These are phyloP conservation scores for Tragelaphus imberbis DNA, from an alignment of 2,113 vertebrate species.

Conservation along the genomic window DNA sequence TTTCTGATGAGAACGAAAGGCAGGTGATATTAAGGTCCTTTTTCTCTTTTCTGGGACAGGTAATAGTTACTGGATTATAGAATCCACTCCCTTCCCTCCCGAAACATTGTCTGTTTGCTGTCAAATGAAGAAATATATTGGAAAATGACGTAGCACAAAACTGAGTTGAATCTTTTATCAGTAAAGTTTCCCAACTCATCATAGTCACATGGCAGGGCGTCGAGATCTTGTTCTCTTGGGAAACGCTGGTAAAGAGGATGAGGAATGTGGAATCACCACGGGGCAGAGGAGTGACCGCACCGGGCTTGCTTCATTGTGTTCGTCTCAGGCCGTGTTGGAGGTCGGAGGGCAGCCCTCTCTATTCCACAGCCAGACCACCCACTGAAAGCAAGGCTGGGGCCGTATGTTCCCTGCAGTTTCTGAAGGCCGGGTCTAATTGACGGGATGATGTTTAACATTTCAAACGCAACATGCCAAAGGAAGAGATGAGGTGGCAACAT, in stretches of 20 bases:
- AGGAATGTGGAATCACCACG: not conserved
- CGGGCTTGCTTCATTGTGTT: not conserved
- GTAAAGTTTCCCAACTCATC: slow-evolving; percentile 12
- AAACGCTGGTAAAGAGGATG: not conserved
- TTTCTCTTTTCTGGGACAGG: slow-evolving; percentile 50
- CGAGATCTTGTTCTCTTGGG: not conserved
- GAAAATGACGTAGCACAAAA: not conserved
- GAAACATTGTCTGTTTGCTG: not conserved
- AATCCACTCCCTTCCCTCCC: not conserved
- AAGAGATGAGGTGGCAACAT: not conserved
- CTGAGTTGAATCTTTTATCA: slow-evolving; percentile 29
- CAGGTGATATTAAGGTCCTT: not conserved
- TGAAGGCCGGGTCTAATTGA: not conserved
- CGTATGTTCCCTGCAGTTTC: accelerated
- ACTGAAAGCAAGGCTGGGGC: not conserved
- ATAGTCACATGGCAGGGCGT: not conserved
- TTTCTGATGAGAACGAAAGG: slow-evolving; percentile 29
- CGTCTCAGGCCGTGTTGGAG: accelerated
- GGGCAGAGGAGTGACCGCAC: not conserved
- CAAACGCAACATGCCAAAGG: not conserved
- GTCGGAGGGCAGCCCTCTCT: not conserved
- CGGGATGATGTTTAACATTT: not conserved
- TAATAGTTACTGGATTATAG: slow-evolving; percentile 36
- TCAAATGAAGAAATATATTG: not conserved
- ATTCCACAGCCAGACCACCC: not conserved